These are phyloP conservation scores for Rhinophrynus dorsalis DNA, from an alignment of 2,797 vertebrate genomes.

Conservation along the genomic window DNA sequence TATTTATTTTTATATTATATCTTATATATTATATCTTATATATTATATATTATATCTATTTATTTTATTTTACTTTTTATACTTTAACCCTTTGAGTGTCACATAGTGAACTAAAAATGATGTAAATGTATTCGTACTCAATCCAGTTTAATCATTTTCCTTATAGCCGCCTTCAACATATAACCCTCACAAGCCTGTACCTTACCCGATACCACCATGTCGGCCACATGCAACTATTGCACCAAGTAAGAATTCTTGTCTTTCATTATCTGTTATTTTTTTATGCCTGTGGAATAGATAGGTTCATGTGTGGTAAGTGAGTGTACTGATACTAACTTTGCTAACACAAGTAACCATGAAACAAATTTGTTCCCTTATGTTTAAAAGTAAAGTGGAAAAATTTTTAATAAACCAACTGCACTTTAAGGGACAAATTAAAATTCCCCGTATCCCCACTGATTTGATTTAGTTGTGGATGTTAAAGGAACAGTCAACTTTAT, in stretches of 20 bases:
- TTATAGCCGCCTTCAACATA: slow-evolving; percentile 89
- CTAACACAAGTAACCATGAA: background rate
- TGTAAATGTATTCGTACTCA: background rate
- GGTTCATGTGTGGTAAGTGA: background rate
- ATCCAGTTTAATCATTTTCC: slow-evolving; percentile 26
- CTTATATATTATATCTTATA: too few species aligned
- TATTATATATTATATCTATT: too few species aligned
- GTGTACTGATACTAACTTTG: background rate
- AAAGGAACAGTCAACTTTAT: too few species aligned
- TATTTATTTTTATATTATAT: too few species aligned
- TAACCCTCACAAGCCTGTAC: slow-evolving; percentile 95
- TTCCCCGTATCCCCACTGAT: too few species aligned
- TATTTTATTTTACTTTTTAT: too few species aligned
- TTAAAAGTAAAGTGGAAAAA: too few species aligned
- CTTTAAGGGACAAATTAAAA: too few species aligned
- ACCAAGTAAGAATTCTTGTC: slow-evolving; percentile 83
- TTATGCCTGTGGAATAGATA: background rate
- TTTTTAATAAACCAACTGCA: too few species aligned
- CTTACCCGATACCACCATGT: slow-evolving; percentile 96
- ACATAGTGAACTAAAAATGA: background rate
- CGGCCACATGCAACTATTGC: slow-evolving; percentile 93
- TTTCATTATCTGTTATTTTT: slow-evolving; percentile 7
- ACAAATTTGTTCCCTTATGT: background rate
- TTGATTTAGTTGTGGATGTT: too few species aligned
- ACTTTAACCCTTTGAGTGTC: too few species aligned